phyloP scores from a whole-genome alignment of 2,888 invertebrate genomes.

The Nymphalis c-album region DNA sequence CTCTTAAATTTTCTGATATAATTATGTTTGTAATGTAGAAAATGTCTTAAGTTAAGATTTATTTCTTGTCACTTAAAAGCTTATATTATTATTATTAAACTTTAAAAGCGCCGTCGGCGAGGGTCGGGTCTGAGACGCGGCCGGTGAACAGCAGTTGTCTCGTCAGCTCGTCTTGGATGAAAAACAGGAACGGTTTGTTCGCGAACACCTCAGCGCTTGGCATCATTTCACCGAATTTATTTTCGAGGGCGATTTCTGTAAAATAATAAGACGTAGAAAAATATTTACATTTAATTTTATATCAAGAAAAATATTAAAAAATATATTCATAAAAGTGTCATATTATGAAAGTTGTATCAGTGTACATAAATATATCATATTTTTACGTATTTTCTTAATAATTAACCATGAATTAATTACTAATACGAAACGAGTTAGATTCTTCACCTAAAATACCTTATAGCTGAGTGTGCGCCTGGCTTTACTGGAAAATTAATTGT shows the following conservation, averaged over 20 bases:
- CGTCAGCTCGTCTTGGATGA: constrained; percentile 88
- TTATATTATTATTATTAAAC: constrained; percentile 25
- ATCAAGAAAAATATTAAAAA: no score
- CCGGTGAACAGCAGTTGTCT: constrained; percentile 89
- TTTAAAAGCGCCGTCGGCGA: constrained; percentile 57
- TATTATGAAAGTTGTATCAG: no score
- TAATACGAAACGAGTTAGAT: no score
- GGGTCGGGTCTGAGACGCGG: constrained; percentile 84
- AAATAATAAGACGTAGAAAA: constrained; percentile 30
- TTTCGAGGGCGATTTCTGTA: constrained; percentile 84
- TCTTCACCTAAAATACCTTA: no score
- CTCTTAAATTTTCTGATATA: neutral
- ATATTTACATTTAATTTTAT: no score
- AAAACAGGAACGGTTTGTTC: constrained; percentile 89
- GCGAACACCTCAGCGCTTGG: constrained; percentile 83
- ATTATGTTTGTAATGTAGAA: neutral
- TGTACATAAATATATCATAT: no score
- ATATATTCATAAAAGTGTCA: no score
- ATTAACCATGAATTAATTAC: no score
- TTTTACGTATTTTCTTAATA: no score
- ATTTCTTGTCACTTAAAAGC: neutral
- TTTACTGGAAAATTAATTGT: no score
- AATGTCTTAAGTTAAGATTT: neutral
- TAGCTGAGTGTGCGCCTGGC: no score
- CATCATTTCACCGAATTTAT: constrained; percentile 86